Base-by-base conservation (phyloP, 30 jellyfish, hydroid and myxozoan genomes). In the Nemopilema nomurai region DNA sequence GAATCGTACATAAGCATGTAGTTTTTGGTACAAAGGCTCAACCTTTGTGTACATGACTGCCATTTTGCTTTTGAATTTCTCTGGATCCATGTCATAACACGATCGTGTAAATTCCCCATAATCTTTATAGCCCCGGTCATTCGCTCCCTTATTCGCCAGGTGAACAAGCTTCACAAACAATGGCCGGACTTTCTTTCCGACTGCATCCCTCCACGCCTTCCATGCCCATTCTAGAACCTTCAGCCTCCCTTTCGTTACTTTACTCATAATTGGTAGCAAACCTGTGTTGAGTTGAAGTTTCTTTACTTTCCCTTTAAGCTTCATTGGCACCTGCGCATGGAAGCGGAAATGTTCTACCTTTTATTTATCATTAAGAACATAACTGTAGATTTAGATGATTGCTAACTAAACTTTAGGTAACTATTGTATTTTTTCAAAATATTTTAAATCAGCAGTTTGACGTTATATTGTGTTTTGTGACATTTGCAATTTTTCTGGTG, bases 51-150 rank as follows among this genome's bases (percentile, higher is more conserved):
- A 83, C 57, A 79, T 28, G 0, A 30, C 74, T 33, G 90, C 96
- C 75, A 88, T 87, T 70, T 80, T 77, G 66, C 20, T 51, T 64
- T 83, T 83, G 83, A 92, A 77, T 53, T 77, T 64, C 24, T 80
- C 96, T 22, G 74, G 77, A 29, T 88, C 96, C 79, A 88, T 91
- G 33, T 92, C 98, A 66, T 92, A 88, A 3, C 89, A 85, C 28
- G 90, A 81, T 26, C 97, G 41, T 79, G 90, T 81, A 69, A 81
- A 84, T 29, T 81, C 92, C 1, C 98, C 98, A 78, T 73, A 88
- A 82, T 92, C 98, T 22, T 87, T 96, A 79, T 80, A 78, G 28
- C 98, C 98, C 49, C 92, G 77, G 31, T 92, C 97, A 41, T 68
- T 77, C 0, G 98, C 98, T 9, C 97, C 98, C 71, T 92, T 88